Conservation (phyloP, 2,797 vertebrate species). For the Cichlasoma orientale region DNA sequence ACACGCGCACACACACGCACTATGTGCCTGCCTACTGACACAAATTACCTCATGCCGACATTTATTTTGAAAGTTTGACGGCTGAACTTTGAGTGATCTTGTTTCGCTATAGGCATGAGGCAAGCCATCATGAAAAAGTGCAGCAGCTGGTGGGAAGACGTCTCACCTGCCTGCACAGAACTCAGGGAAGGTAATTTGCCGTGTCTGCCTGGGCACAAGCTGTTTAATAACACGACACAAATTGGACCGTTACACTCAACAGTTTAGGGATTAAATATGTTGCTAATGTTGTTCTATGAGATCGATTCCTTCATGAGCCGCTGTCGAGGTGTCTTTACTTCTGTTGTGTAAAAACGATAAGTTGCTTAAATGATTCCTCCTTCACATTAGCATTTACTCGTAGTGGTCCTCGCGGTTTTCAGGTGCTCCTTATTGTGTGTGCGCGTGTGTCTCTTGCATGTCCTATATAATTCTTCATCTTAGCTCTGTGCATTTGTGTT, state of each 20-base stretch:
- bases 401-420: slow-evolving; percentile 4
- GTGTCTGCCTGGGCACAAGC: slow-evolving; percentile 35
- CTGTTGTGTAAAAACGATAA: slow-evolving; percentile 16
- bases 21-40: slow-evolving; percentile 66
- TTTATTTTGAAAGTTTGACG: slow-evolving; percentile 79
- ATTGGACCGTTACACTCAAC: slow-evolving; percentile 12
- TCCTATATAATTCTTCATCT: neutral
- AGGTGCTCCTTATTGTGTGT: neutral
- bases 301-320: slow-evolving; percentile 5
- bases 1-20: slow-evolving; percentile 19
- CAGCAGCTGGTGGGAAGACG: slow-evolving; percentile 70
- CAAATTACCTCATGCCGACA: slow-evolving; percentile 78
- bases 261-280: slow-evolving; percentile 32
- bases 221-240: slow-evolving; percentile 32
- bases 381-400: neutral
- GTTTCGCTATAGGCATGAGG: slow-evolving; percentile 72
- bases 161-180: slow-evolving; percentile 67
- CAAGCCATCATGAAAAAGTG: slow-evolving; percentile 63
- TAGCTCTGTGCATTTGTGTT: slow-evolving; percentile 19
- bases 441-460: neutral
- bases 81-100: slow-evolving; percentile 81
- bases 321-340: slow-evolving; percentile 5
- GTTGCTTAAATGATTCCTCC: slow-evolving; percentile 7
- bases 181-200: slow-evolving; percentile 57
- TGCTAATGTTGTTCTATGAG: slow-evolving; percentile 1